Evolutionary conservation across 2,113 vertebrate genomes (phyloP).

Genomic region (Cynocephalus volans): DNA sequence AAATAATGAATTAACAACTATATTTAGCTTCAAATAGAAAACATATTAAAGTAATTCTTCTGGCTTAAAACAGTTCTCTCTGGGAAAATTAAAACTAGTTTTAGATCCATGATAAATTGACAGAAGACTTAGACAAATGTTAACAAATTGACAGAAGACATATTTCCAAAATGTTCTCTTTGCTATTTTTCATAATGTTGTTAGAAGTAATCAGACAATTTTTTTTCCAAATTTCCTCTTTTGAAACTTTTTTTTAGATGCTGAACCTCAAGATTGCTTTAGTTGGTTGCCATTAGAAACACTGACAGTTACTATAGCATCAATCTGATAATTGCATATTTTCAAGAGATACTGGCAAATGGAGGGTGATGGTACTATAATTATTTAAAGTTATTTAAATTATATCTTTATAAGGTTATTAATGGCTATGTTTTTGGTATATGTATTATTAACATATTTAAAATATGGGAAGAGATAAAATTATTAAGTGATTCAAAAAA

Average conservation of each 20-base stretch:
- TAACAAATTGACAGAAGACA: neutral
- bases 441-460: neutral
- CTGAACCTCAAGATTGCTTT: neutral
- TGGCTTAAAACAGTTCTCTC: neutral
- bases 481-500: neutral
- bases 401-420: neutral
- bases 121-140: neutral
- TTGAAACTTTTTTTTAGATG: neutral
- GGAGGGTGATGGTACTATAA: neutral
- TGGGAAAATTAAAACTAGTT: neutral
- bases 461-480: neutral
- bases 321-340: conserved; percentile 50
- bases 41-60: neutral
- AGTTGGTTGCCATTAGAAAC: conserved; percentile 61
- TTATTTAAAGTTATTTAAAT: conserved; percentile 52
- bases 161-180: neutral
- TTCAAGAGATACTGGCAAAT: conserved; percentile 50
- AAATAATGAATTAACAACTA: neutral
- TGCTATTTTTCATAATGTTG: neutral
- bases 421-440: neutral
- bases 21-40: neutral
- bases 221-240: neutral
- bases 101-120: neutral
- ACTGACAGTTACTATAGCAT: conserved; percentile 35
- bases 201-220: neutral